These are phyloP conservation scores for Tenodera sinensis DNA, from an alignment of 2,888 invertebrate genomes.

Conservation along the genomic window DNA sequence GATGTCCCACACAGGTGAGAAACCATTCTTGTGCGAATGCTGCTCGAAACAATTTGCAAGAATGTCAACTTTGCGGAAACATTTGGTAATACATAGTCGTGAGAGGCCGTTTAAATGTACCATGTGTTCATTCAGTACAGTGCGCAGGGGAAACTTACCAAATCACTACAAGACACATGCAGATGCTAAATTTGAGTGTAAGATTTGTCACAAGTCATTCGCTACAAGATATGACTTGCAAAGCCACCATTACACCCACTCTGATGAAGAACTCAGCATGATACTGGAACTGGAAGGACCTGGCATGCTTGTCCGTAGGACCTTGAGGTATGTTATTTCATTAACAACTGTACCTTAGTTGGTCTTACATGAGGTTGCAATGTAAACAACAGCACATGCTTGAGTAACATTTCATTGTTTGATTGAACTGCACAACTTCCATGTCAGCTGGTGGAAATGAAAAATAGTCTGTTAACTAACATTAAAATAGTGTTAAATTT, in stretches of 20 bases:
- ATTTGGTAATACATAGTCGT: not conserved
- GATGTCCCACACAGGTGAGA: not conserved
- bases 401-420: too few relatives aligned
- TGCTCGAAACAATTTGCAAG: not conserved
- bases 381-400: too few relatives aligned
- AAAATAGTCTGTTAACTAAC: too few relatives aligned
- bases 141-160: not conserved
- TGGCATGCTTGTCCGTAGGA: not conserved
- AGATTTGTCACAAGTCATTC: not conserved
- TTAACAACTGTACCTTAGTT: too few relatives aligned
- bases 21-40: not conserved
- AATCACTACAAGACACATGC: not conserved
- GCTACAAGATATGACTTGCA: not conserved
- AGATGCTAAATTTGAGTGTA: not conserved
- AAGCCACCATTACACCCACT: not conserved
- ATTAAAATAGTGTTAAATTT: too few relatives aligned
- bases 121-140: not conserved
- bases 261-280: not conserved
- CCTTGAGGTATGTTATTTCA: not conserved
- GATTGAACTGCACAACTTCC: too few relatives aligned
- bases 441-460: too few relatives aligned
- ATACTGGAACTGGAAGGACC: not conserved
- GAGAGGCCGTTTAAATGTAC: not conserved
- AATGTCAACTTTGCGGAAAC: not conserved
- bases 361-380: too few relatives aligned